A percentile compares a stretch with the other conserved stretches of the same genome.
Evolutionary conservation across 2,888 invertebrate genomes (phyloP).

Genomic region (Parnassius orleans): DNA sequence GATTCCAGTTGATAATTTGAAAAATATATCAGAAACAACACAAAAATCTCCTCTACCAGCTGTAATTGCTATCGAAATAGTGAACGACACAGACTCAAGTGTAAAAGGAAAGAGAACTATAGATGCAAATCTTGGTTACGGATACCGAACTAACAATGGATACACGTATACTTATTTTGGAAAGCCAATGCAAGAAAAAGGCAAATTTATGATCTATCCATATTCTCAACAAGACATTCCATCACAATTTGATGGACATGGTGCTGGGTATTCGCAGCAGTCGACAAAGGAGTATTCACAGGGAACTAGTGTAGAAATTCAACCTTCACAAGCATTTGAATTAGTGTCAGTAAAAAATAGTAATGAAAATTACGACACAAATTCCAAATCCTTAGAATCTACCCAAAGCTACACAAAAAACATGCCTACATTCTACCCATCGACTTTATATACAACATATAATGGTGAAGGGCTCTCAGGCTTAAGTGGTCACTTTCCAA

Average conservation of each 20-base stretch:
- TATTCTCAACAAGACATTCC: conserved; percentile 86
- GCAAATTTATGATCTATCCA: conserved; percentile 84
- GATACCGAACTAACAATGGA: conserved; percentile 78
- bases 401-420: conserved; percentile 50
- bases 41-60: conserved; percentile 66
- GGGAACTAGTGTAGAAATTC: conserved; percentile 74
- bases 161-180: conserved; percentile 76
- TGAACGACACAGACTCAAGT: conserved; percentile 78
- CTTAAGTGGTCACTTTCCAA: conserved; percentile 68
- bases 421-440: conserved; percentile 39
- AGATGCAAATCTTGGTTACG: conserved; percentile 86
- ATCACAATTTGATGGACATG: conserved; percentile 38
- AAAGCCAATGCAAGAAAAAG: conserved; percentile 66
- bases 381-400: conserved; percentile 39
- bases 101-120: conserved; percentile 85
- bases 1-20: conserved; percentile 41
- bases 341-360: conserved; percentile 58
- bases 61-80: conserved; percentile 83
- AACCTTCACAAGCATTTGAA: conserved; percentile 81
- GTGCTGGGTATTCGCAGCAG: conserved; percentile 34
- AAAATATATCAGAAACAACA: conserved; percentile 33
- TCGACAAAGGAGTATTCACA: conserved; percentile 39
- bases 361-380: conserved; percentile 56
- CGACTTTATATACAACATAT: conserved; percentile 71
- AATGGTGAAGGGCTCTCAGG: conserved; percentile 71